A percentile compares a stretch with the other conserved stretches of the same genome.
phyloP scores from a whole-genome alignment of 92 coral and sea anemone genomes.

The Meandrina meandrites region DNA sequence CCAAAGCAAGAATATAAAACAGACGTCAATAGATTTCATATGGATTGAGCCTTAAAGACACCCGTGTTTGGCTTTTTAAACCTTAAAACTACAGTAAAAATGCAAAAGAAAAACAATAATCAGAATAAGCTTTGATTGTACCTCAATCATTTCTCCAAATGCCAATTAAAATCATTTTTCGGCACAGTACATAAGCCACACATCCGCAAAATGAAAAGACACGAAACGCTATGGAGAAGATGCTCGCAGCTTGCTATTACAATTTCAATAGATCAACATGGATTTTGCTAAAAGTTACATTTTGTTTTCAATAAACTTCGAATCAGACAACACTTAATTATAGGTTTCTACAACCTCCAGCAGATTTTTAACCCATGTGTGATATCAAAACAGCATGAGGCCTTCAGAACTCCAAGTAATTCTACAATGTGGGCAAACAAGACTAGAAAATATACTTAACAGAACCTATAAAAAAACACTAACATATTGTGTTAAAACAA shows the following conservation, averaged over 20 bases:
- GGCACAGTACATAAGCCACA: not conserved
- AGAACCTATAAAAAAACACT: not conserved
- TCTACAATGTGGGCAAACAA: not conserved
- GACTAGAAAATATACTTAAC: not conserved
- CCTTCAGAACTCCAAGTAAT: not conserved
- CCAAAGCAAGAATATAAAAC: not conserved
- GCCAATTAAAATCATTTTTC: not conserved
- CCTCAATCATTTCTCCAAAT: not conserved
- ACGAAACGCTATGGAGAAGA: not conserved
- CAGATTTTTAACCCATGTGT: not conserved
- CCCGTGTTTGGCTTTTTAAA: not conserved
- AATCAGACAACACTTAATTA: not conserved
- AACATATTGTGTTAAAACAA: not conserved
- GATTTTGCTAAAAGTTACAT: slow-evolving; percentile 11
- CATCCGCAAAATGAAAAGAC: not conserved
- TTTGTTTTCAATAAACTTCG: slow-evolving; percentile 28
- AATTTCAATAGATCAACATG: not conserved
- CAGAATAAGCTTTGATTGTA: not conserved
- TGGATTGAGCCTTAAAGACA: not conserved
- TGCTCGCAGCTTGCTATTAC: not conserved
- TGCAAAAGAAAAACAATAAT: no score
- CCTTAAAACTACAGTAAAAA: not conserved
- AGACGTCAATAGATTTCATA: not conserved
- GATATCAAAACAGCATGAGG: slow-evolving; percentile 10
- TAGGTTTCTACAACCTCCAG: slow-evolving; percentile 7